A percentile compares a stretch with the other conserved stretches of the same genome.
phyloP scores from a whole-genome alignment of 2,888 invertebrate genomes.

The Limnephilus marmoratus region DNA sequence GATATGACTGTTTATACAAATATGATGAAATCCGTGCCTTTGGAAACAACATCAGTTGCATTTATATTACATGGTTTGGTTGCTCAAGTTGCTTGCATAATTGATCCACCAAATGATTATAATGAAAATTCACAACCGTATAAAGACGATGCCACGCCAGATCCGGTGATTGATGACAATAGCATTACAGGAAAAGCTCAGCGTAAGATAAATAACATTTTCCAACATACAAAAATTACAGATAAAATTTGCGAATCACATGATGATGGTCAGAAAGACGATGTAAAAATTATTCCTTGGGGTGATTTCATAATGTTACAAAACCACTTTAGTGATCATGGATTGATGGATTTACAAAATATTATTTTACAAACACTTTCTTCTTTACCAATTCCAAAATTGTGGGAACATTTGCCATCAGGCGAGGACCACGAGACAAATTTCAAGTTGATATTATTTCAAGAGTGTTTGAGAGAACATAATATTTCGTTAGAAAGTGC shows the following conservation, averaged over 20 bases:
- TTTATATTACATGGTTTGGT: conserved; percentile 42
- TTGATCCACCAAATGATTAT: background rate
- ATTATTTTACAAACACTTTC: conserved; percentile 13
- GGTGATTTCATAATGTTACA: conserved; percentile 9
- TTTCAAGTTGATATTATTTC: conserved; percentile 38
- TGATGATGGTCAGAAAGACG: background rate
- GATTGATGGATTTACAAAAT: conserved; percentile 14
- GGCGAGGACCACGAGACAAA: background rate
- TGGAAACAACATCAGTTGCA: conserved; percentile 33
- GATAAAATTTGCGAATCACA: conserved; percentile 39
- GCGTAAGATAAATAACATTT: conserved; percentile 17
- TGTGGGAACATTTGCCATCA: conserved; percentile 27
- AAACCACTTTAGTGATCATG: background rate
- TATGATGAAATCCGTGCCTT: conserved; percentile 40
- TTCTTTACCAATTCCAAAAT: conserved; percentile 41
- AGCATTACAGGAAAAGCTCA: background rate
- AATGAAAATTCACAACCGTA: background rate
- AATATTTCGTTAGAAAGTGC: conserved; percentile 37
- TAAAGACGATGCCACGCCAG: background rate
- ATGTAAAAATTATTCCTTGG: conserved; percentile 47
- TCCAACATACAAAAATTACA: conserved; percentile 33
- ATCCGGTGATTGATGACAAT: background rate
- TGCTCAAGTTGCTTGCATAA: conserved; percentile 19
- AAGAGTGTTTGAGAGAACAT: conserved; percentile 32
- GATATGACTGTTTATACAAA: conserved; percentile 34